A percentile compares a stretch with the other conserved stretches of the same genome.
phyloP scores from a whole-genome alignment of 2,888 invertebrate species.

The Phragmatobia fuliginosa region DNA sequence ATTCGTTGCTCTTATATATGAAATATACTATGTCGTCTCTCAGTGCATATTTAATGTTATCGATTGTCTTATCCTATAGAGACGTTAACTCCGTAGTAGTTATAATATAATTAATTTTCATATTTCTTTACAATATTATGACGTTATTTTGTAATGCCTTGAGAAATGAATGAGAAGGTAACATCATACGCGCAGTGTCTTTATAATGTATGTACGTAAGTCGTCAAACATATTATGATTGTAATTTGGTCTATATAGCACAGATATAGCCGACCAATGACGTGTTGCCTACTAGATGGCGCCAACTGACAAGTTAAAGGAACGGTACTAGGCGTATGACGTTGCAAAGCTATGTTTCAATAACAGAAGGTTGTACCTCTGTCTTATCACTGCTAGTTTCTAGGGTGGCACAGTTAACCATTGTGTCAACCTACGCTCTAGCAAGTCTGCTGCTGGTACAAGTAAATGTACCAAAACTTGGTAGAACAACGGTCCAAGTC shows the following conservation, averaged over 20 bases:
- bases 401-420: constrained; percentile 9
- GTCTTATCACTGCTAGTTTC: constrained; percentile 61
- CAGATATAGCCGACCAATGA: constrained; percentile 25
- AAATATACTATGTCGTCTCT: constrained; percentile 51
- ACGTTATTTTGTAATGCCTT: constrained; percentile 31
- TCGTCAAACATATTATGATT: constrained; percentile 5
- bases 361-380: constrained; percentile 46
- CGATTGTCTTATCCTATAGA: constrained; percentile 54
- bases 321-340: constrained; percentile 26
- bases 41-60: constrained; percentile 36
- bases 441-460: constrained; percentile 24
- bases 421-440: constrained; percentile 18
- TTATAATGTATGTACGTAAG: constrained; percentile 11
- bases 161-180: constrained; percentile 15
- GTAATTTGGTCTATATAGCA: constrained; percentile 11
- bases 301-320: constrained; percentile 11
- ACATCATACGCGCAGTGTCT: constrained; percentile 31
- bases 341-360: constrained; percentile 28
- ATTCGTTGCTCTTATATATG: constrained; percentile 47
- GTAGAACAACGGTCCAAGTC: background rate
- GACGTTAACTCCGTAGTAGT: constrained; percentile 45
- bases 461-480: constrained; percentile 30
- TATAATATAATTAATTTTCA: constrained; percentile 27
- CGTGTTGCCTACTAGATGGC: constrained; percentile 30
- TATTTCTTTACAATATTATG: constrained; percentile 44